A percentile compares a stretch with the other conserved stretches of the same genome.
Conservation (phyloP, 2,113 vertebrate genomes). For the Melospiza melodia region DNA sequence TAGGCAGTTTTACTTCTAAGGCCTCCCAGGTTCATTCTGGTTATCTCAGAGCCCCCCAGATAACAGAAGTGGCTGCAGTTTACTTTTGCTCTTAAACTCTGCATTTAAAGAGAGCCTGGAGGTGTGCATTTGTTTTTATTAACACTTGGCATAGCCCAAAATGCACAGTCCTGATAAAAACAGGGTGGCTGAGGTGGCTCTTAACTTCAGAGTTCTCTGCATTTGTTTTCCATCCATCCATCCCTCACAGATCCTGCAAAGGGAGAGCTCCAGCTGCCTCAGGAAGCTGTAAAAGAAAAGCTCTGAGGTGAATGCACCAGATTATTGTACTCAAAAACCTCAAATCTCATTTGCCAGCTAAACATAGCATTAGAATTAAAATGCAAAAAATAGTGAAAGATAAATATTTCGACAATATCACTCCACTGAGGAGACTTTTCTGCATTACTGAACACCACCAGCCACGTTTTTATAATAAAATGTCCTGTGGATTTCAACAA, state of each 20-base stretch:
- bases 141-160: not conserved
- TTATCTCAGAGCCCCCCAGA: not conserved
- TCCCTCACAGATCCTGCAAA: not conserved
- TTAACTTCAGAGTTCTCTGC: not conserved
- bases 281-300: not conserved
- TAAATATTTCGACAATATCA: not conserved
- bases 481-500: not conserved
- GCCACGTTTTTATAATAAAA: not conserved
- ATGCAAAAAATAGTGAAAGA: not conserved
- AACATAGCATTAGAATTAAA: not conserved
- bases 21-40: not conserved
- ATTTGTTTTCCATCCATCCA: not conserved
- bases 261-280: not conserved
- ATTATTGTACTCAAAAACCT: not conserved
- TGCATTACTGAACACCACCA: not conserved
- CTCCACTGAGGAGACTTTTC: not conserved
- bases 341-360: constrained; percentile 4
- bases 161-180: not conserved
- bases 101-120: not conserved
- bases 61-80: not conserved
- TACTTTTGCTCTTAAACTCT: constrained; percentile 14
- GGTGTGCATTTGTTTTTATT: constrained; percentile 15
- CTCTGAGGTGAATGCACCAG: not conserved
- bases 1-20: not conserved
- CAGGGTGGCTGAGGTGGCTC: not conserved